Evolutionary conservation across 2,797 vertebrate species (phyloP), one percentile per base, ranked within the genome.

Genomic region (Labroides dimidiatus): DNA sequence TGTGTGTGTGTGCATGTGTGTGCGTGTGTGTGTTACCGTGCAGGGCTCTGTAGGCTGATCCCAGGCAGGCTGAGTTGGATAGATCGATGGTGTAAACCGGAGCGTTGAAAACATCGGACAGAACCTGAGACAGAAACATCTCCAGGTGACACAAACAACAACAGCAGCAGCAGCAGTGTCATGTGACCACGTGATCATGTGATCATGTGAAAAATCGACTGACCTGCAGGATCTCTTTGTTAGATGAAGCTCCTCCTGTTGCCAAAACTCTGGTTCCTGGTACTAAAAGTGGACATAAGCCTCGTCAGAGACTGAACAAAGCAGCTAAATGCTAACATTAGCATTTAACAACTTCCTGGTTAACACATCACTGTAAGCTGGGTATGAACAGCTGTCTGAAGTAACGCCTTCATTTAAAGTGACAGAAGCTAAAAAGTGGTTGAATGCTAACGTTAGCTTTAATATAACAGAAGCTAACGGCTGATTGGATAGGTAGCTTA

Each of bases 201-300:
- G n/a, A n/a, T n/a, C n/a, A 39, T 11, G 36, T 9, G 1, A 36
- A n/a, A n/a, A 27, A 6, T 3, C 27, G 8, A 33, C 60, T 44
- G 72, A 98, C 97, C 94, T 99, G 97, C 43, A 99, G 91, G 51
- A 99, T 95, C 33, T 94, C 94, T 69, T 72, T 86, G 64, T 99
- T 99, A 1, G 91, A 86, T 8, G 97, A 99, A 1, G 96, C 97
- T 1, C 97, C 97, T 57, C 97, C 97, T 0, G 97, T 99, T 13
- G 97, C 97, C 89, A 99, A 65, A 67, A 99, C 95, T 85, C 94
- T 93, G 74, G 94, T 97, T 78, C 89, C 95, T 49, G 95, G 88
- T 93, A 94, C 96, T 97, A 27, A 93, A 89, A 57, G 61, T 73
- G 90, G 23, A 54, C 43, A 55, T 33, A 4, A 33, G 30, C 30